Evolutionary conservation across 2,797 vertebrate genomes (phyloP), one percentile per base, ranked within the genome.

Genomic region (Australoheros facetus): DNA sequence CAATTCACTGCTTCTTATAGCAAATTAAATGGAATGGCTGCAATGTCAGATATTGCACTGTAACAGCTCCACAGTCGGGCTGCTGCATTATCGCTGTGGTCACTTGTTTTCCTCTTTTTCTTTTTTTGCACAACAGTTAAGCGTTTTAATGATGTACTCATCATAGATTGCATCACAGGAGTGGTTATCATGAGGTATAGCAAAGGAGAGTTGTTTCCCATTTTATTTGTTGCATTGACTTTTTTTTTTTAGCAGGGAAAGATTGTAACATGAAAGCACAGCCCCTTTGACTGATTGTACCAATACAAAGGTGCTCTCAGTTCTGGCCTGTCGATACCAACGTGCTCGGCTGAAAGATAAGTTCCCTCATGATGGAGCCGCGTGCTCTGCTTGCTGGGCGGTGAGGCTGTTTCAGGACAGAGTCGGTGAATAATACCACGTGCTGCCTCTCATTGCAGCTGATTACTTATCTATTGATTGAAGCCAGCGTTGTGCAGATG

Each of bases 401-500:
- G 87, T 71, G 85, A 83, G 83, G 88, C 87, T 88, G 83, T 88
- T 89, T 80, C 89, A 87, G 90, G 88, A 83, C 83, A 73, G 76
- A 82, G 77, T 77, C 77, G 4, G 85, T 94, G 95, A 96, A 87
- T 95, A 93, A 95, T 94, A 89, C 92, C 16, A 77, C 90, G 84
- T 82, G 86, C 92, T 89, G 89, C 88, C 92, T 91, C 93, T 89
- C 94, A 92, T 93, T 94, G 94, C 93, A 83, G 88, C 89, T 90
- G 94, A 96, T 96, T 94, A 95, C 94, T 95, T 95, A 95, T 94
- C 94, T 96, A 96, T 96, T 94, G 95, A 96, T 96, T 94, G 92
- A 93, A 93, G 87, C 89, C 81, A 87, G 87, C 84, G 74, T 90
- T 89, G 88, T 88, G 87, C 94, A 95, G 96, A 96, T 92, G 94